A percentile compares a stretch with the other conserved stretches of the same genome.
phyloP scores from a whole-genome alignment of 2,113 vertebrate species.

The Lipotes vexillifer region DNA sequence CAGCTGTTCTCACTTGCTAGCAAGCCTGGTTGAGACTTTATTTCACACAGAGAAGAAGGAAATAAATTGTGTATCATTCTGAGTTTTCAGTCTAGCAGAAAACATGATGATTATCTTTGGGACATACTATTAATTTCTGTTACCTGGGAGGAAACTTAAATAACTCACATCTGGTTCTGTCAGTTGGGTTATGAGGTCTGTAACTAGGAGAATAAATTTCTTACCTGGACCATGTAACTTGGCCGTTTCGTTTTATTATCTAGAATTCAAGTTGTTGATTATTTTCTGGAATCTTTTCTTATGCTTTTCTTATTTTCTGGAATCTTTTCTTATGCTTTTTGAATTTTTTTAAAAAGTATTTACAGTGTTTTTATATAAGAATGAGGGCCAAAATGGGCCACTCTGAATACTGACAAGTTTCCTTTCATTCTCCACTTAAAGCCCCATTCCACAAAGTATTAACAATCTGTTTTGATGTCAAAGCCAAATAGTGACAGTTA shows the following conservation, averaged over 20 bases:
- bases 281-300: not conserved
- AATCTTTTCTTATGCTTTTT: not conserved
- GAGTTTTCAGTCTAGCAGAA: slow-evolving; percentile 21
- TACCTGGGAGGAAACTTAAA: slow-evolving; percentile 36
- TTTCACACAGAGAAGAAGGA: slow-evolving; percentile 17
- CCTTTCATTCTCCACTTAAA: slow-evolving; percentile 16
- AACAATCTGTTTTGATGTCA: slow-evolving; percentile 62
- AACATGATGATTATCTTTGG: slow-evolving; percentile 26
- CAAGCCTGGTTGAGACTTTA: slow-evolving; percentile 48
- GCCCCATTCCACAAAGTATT: slow-evolving; percentile 50
- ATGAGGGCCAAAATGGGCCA: slow-evolving; percentile 20
- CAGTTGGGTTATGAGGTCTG: not conserved
- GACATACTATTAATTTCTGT: slow-evolving; percentile 50
- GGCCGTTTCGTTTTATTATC: not conserved
- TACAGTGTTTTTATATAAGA: slow-evolving; percentile 49
- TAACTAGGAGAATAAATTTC: not conserved
- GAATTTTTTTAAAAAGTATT: not conserved
- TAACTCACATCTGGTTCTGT: slow-evolving; percentile 33
- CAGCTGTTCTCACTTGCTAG: slow-evolving; percentile 57
- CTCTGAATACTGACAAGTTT: slow-evolving; percentile 50
- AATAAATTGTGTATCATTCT: slow-evolving; percentile 23
- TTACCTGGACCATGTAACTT: not conserved
- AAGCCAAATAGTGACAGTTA: slow-evolving; percentile 70
- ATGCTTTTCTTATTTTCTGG: not conserved
- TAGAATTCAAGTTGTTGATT: not conserved